A percentile compares a stretch with the other conserved stretches of the same genome.
phyloP scores from a whole-genome alignment of 2,888 invertebrate genomes.

The Busseola fusca region DNA sequence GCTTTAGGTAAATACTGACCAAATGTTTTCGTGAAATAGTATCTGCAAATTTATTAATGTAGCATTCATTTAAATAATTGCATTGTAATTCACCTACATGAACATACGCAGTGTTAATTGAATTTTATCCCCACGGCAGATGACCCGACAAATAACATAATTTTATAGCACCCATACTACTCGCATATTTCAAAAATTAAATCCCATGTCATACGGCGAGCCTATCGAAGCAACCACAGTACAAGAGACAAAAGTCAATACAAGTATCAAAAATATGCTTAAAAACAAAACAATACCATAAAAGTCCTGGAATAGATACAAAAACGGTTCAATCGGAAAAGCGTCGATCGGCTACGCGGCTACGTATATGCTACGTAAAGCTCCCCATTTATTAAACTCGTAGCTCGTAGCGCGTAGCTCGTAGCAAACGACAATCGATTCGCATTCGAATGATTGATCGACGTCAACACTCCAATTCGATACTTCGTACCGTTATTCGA shows the following conservation, averaged over 20 bases:
- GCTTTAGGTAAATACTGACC: not conserved
- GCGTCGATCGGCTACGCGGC: slow-evolving; percentile 23
- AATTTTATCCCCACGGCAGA: not conserved
- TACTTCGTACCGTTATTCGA: slow-evolving; percentile 32
- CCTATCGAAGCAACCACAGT: not conserved
- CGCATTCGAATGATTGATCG: slow-evolving; percentile 45
- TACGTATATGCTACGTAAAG: slow-evolving; percentile 41
- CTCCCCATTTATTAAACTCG: slow-evolving; percentile 33
- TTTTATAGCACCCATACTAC: not conserved
- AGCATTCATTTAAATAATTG: not conserved
- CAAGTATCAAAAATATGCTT: not conserved
- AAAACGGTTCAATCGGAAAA: slow-evolving; percentile 32
- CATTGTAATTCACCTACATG: not conserved
- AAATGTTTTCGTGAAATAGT: not conserved
- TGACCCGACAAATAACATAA: too few species aligned
- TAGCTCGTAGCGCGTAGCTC: slow-evolving; percentile 32
- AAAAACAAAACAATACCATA: slow-evolving; percentile 8
- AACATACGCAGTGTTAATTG: too few species aligned
- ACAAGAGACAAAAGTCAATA: not conserved
- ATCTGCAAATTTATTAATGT: not conserved
- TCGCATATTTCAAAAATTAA: not conserved
- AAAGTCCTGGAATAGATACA: slow-evolving; percentile 1
- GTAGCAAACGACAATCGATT: slow-evolving; percentile 29
- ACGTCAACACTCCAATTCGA: slow-evolving; percentile 37
- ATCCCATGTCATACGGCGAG: not conserved